phyloP scores from a whole-genome alignment of 2,797 vertebrate genomes.

The Hapalemur alaotrensis region DNA sequence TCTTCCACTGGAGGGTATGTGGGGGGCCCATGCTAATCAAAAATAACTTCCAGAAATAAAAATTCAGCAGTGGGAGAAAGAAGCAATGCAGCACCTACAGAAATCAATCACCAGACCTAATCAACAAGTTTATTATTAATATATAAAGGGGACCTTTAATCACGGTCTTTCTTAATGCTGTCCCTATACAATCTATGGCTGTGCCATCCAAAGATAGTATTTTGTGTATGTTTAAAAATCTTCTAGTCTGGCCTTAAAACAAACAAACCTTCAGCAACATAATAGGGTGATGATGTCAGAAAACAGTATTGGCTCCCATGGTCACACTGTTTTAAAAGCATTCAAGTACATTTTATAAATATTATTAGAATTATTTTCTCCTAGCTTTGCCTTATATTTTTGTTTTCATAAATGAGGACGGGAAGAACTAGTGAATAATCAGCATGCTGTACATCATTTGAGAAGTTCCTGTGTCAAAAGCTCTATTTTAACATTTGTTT shows the following conservation, averaged over 20 bases:
- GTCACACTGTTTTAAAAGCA: neutral
- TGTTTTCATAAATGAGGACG: neutral
- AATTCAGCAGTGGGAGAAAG: neutral
- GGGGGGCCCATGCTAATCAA: neutral
- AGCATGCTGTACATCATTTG: neutral
- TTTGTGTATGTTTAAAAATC: neutral
- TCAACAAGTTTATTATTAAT: neutral
- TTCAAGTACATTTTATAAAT: neutral
- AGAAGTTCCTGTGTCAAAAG: neutral
- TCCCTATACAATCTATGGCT: neutral
- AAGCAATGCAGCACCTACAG: neutral
- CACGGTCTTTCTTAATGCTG: neutral
- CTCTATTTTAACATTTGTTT: neutral
- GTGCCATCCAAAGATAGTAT: neutral
- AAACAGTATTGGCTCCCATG: neutral
- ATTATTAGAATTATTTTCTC: neutral
- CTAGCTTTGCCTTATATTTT: neutral
- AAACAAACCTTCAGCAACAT: neutral
- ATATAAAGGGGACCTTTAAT: neutral
- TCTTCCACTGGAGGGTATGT: neutral
- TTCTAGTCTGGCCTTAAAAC: neutral
- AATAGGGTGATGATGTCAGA: neutral
- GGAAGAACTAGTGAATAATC: neutral
- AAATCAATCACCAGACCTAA: neutral
- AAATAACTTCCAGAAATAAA: neutral